These are phyloP conservation scores for Spea hammondii DNA, from an alignment of 2,797 vertebrate species.

Conservation along the genomic window DNA sequence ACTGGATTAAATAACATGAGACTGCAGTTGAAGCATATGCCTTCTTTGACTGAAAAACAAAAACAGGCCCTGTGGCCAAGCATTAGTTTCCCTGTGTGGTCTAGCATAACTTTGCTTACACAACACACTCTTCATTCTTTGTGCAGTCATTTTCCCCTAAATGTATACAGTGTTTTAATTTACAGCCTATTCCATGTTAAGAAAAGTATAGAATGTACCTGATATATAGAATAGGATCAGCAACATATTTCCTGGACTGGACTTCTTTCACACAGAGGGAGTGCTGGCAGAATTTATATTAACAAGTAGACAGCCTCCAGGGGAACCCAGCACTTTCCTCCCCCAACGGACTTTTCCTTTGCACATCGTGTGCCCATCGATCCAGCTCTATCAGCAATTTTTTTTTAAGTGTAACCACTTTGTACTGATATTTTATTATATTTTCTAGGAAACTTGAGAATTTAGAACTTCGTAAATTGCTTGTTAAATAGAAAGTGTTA, in stretches of 20 bases:
- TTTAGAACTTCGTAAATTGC: background rate
- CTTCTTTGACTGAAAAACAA: no score
- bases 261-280: background rate
- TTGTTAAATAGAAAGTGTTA: no score
- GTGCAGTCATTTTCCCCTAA: no score
- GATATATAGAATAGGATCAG: background rate
- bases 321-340: background rate
- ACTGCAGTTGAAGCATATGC: no score
- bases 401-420: conserved; percentile 12
- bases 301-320: background rate
- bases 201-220: conserved; percentile 14
- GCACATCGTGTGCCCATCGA: background rate
- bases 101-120: no score
- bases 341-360: background rate
- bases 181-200: no score
- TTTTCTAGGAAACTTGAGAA: background rate
- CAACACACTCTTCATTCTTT: no score
- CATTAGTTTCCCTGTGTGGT: no score
- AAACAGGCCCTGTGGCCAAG: no score
- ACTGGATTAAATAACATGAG: no score
- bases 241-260: background rate
- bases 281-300: conserved; percentile 4
- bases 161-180: no score
- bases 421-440: conserved; percentile 7
- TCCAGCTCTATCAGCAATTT: background rate